Conservation (phyloP, 2,888 invertebrate genomes). For the Dryadula phaetusa region DNA sequence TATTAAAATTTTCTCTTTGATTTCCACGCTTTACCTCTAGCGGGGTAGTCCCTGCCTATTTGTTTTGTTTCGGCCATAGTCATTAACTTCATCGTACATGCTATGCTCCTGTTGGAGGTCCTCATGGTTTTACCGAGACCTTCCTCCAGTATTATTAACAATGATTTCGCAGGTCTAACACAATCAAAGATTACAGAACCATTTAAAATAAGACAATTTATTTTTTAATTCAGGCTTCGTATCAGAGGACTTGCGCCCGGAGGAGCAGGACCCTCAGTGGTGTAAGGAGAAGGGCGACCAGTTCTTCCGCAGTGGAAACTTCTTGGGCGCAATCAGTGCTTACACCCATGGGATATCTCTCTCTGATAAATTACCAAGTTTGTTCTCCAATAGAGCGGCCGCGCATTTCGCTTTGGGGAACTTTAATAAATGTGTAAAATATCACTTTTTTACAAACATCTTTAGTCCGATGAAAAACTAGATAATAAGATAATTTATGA, state of each 20-base stretch:
- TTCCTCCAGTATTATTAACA: no score
- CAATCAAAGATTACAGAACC: no score
- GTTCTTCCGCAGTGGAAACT: constrained; percentile 90
- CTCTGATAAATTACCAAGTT: constrained; percentile 88
- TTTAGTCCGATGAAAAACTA: no score
- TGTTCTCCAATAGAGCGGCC: constrained; percentile 90
- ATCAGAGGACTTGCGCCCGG: constrained; percentile 88
- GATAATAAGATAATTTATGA: no score
- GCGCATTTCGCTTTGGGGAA: constrained; percentile 92
- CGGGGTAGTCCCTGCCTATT: no score
- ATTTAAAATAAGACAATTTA: not conserved
- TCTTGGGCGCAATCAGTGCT: constrained; percentile 91
- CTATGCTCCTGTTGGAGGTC: no score
- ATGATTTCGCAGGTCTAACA: no score
- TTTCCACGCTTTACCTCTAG: no score
- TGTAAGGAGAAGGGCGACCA: constrained; percentile 92
- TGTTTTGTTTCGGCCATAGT: no score
- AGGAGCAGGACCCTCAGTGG: constrained; percentile 93
- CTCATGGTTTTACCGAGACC: no score
- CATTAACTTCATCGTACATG: no score
- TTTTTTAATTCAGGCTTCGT: constrained; percentile 83
- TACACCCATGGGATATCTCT: constrained; percentile 91
- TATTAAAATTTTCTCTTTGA: no score
- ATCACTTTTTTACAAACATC: not conserved
- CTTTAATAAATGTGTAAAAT: constrained; percentile 86